These are phyloP conservation scores for Nipponacmea schrenckii DNA, from an alignment of 2,888 invertebrate genomes.

Conservation along the genomic window DNA sequence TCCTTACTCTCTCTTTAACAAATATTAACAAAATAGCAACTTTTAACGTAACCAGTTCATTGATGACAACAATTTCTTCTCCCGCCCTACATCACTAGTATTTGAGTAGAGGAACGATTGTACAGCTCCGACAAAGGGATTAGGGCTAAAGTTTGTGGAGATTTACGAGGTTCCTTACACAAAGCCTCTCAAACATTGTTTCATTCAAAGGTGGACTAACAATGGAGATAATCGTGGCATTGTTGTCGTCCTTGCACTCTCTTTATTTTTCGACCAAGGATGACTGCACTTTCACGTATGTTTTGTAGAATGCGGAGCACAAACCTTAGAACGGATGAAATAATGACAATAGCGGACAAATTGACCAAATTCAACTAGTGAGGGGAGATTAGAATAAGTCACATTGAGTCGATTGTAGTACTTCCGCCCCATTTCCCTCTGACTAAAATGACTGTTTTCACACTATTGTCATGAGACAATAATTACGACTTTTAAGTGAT, in stretches of 20 bases:
- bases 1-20: not conserved
- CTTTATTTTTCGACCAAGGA: not conserved
- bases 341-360: no score
- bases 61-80: not conserved
- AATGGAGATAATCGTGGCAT: not conserved
- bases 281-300: conserved; percentile 5
- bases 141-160: conserved; percentile 1
- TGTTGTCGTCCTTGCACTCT: not conserved
- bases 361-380: no score
- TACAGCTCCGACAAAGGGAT: conserved; percentile 1
- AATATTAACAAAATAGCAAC: not conserved
- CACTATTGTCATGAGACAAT: no score
- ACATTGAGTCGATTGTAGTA: no score
- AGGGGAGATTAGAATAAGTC: no score
- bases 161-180: conserved; percentile 1
- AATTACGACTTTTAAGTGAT: no score
- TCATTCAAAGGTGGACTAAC: not conserved
- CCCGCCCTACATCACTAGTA: not conserved
- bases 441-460: no score
- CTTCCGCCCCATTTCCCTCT: no score
- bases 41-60: conserved; percentile 7
- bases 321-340: no score
- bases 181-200: not conserved
- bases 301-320: not conserved
- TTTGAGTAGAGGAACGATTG: not conserved